These are phyloP conservation scores for Steatornis caripensis DNA, from an alignment of 2,113 vertebrate species.

Conservation along the genomic window DNA sequence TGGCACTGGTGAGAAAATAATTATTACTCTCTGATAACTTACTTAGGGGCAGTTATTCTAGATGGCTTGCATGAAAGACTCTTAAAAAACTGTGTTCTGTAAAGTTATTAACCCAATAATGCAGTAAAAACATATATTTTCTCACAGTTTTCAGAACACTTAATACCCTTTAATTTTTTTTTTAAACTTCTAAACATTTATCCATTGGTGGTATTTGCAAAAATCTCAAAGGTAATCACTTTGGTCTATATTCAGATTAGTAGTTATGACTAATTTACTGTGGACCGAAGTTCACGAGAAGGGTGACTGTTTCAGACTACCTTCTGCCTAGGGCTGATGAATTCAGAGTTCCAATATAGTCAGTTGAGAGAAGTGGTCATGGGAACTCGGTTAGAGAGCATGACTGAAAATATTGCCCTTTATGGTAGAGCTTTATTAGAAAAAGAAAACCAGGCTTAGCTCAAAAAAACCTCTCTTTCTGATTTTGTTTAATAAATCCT, in stretches of 20 bases:
- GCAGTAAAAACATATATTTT: neutral
- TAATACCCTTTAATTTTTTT: neutral
- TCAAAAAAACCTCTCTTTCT: neutral
- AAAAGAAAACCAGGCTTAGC: neutral
- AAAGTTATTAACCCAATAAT: neutral
- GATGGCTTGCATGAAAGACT: neutral
- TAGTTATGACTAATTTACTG: neutral
- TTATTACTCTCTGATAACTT: conserved; percentile 46
- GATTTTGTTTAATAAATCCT: neutral
- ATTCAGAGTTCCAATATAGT: neutral
- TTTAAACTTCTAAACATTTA: neutral
- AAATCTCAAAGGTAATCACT: neutral
- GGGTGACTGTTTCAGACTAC: neutral
- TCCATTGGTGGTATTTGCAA: neutral
- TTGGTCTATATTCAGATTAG: neutral
- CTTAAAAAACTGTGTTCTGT: neutral
- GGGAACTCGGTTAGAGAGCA: neutral
- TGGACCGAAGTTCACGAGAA: neutral
- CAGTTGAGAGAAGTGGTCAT: neutral
- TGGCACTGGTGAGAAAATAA: conserved; percentile 55
- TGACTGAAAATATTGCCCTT: neutral
- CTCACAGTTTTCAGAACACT: neutral
- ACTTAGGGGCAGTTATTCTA: conserved; percentile 11
- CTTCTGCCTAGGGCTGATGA: neutral
- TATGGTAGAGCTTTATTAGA: neutral